Conservation (phyloP, 2,113 vertebrate genomes). For the Psophia crepitans region DNA sequence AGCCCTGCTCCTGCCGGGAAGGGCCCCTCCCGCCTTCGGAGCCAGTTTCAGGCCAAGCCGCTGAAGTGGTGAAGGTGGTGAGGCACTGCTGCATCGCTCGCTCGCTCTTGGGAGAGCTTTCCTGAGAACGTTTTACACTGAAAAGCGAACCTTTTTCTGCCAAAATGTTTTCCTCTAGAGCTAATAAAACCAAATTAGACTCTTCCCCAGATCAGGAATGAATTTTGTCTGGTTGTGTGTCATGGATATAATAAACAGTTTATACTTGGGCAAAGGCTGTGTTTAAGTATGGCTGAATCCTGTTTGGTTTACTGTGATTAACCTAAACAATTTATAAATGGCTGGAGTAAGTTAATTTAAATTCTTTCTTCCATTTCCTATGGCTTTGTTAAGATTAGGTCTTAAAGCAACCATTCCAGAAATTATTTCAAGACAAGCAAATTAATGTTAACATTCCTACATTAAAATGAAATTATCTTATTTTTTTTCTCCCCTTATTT, state of each 20-base stretch:
- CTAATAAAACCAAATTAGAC: constrained; percentile 25
- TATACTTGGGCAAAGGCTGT: constrained; percentile 32
- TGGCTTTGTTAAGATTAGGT: background rate
- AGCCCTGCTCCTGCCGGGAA: background rate
- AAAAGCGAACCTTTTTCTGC: background rate
- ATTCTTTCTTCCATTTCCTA: constrained; percentile 38
- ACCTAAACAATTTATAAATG: constrained; percentile 54
- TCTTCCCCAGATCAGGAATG: constrained; percentile 13
- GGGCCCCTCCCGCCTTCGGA: background rate
- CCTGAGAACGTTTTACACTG: background rate
- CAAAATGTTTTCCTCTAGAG: background rate
- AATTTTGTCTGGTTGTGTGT: constrained; percentile 48
- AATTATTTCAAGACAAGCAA: constrained; percentile 22
- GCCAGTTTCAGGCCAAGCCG: background rate
- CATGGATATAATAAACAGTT: constrained; percentile 46
- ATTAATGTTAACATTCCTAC: background rate
- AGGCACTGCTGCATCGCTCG: accelerated
- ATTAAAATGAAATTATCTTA: background rate
- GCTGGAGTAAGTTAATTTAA: constrained; percentile 50
- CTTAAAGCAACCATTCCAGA: constrained; percentile 49
- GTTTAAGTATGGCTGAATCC: constrained; percentile 45
- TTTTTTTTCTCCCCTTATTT: background rate
- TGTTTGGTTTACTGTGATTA: constrained; percentile 60
- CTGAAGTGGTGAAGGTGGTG: background rate
- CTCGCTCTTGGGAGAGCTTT: accelerated